Conservation (phyloP, 2,113 vertebrate genomes). For the Zeus faber region DNA sequence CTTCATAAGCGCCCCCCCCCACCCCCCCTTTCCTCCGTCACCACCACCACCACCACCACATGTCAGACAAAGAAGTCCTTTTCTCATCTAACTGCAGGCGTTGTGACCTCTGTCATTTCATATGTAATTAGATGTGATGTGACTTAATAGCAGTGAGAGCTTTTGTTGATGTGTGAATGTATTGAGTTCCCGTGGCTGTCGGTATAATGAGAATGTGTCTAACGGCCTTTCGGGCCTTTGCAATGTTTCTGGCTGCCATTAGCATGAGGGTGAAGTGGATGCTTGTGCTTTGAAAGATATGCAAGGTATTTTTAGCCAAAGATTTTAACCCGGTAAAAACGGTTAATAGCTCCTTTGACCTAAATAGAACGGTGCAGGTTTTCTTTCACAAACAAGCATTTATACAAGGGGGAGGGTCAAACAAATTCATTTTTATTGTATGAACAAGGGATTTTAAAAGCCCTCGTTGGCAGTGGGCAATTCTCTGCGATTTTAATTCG, state of each 20-base stretch:
- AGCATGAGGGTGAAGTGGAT: conserved; percentile 53
- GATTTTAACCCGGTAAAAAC: conserved; percentile 49
- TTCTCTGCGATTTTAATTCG: background rate
- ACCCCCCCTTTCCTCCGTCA: background rate
- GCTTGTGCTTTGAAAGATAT: conserved; percentile 61
- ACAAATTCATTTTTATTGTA: background rate
- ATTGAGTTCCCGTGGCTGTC: conserved; percentile 40
- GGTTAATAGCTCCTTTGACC: conserved; percentile 31
- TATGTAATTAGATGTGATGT: conserved; percentile 55
- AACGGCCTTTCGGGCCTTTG: conserved; percentile 54
- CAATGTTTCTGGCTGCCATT: conserved; percentile 57
- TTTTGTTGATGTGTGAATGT: conserved; percentile 51
- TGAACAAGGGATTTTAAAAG: background rate
- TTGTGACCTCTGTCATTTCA: conserved; percentile 46
- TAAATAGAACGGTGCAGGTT: conserved; percentile 13
- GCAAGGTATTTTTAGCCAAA: conserved; percentile 66
- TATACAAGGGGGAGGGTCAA: background rate
- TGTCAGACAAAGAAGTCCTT: conserved; percentile 52
- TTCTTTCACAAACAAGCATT: too few relatives aligned
- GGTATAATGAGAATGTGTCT: conserved; percentile 49
- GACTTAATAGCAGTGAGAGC: conserved; percentile 30
- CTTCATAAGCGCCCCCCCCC: conserved; percentile 5
- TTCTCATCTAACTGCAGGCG: conserved; percentile 46
- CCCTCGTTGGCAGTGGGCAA: background rate
- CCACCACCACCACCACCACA: conserved; percentile 1